Percentiles rank a stretch among this genome's conserved stretches.
These are phyloP conservation scores for Fistularia tabacaria DNA, from an alignment of 2,797 vertebrate species.

Conservation along the genomic window DNA sequence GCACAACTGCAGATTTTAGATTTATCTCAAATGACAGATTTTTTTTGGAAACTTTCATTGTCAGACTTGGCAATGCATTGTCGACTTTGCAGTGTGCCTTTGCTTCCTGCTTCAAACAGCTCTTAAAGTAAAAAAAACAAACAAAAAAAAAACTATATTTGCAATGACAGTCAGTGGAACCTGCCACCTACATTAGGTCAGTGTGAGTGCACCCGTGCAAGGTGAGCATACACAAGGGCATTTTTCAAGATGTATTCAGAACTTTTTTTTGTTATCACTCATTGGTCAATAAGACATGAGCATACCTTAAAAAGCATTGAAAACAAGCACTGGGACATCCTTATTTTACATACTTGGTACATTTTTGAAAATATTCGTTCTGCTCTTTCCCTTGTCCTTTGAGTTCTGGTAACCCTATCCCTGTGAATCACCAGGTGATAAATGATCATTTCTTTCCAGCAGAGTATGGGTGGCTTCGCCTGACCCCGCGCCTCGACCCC, in stretches of 20 bases:
- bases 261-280: conserved; percentile 3
- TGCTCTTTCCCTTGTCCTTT: conserved; percentile 7
- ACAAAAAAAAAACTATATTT: conserved; percentile 14
- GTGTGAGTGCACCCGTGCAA: conserved; percentile 36
- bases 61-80: background rate
- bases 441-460: conserved; percentile 83
- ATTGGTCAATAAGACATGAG: background rate
- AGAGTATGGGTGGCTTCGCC: conserved; percentile 74
- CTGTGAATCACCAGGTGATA: conserved; percentile 83
- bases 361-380: conserved; percentile 8
- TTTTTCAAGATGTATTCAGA: conserved; percentile 18
- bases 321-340: background rate
- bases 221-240: conserved; percentile 25
- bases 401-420: conserved; percentile 74
- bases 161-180: conserved; percentile 28
- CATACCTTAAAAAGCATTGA: background rate
- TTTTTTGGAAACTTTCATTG: conserved; percentile 5
- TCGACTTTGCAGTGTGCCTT: background rate
- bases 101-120: conserved; percentile 5
- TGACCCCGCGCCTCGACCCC: conserved; percentile 63
- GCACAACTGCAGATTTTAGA: conserved; percentile 3
- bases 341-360: conserved; percentile 2
- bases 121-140: conserved; percentile 14
- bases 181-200: conserved; percentile 39
- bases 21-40: conserved; percentile 7